A percentile compares a stretch with the other conserved stretches of the same genome.
Conservation (phyloP, 2,888 invertebrate species). For the Chesias legatella region DNA sequence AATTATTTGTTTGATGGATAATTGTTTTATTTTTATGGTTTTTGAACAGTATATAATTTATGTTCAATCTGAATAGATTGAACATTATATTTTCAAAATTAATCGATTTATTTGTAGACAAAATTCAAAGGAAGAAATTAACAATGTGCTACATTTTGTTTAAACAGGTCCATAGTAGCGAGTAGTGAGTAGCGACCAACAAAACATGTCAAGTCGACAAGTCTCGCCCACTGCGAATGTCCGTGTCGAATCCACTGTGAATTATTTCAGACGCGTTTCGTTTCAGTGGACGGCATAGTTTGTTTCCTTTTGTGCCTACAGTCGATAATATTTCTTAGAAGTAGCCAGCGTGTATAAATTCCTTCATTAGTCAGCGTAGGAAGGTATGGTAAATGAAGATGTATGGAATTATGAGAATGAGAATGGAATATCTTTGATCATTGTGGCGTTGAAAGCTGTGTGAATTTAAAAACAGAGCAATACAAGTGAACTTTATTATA, state of each 20-base stretch:
- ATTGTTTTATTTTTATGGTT: too few species aligned
- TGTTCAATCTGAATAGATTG: too few species aligned
- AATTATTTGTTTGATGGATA: too few species aligned
- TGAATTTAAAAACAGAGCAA: constrained; percentile 2
- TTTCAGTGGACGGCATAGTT: constrained; percentile 58
- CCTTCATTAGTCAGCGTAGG: constrained; percentile 54
- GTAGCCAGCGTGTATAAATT: constrained; percentile 58
- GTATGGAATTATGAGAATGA: constrained; percentile 24
- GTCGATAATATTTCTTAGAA: constrained; percentile 58
- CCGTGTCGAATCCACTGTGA: constrained; percentile 68
- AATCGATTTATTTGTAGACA: too few species aligned
- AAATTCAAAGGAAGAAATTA: too few species aligned
- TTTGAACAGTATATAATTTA: too few species aligned
- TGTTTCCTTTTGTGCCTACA: constrained; percentile 49
- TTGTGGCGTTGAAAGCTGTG: constrained; percentile 7
- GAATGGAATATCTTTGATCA: constrained; percentile 15
- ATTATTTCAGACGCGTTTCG: constrained; percentile 63
- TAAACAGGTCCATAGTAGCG: constrained; percentile 24
- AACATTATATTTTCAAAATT: too few species aligned
- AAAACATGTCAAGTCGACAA: constrained; percentile 56
- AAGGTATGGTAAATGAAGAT: constrained; percentile 26
- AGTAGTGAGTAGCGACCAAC: constrained; percentile 27
- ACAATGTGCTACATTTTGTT: too few species aligned
- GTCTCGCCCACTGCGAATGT: constrained; percentile 57
- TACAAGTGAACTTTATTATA: too few species aligned